These are phyloP conservation scores for Rotaria macrura DNA, from an alignment of 2,888 invertebrate species.

Conservation along the genomic window DNA sequence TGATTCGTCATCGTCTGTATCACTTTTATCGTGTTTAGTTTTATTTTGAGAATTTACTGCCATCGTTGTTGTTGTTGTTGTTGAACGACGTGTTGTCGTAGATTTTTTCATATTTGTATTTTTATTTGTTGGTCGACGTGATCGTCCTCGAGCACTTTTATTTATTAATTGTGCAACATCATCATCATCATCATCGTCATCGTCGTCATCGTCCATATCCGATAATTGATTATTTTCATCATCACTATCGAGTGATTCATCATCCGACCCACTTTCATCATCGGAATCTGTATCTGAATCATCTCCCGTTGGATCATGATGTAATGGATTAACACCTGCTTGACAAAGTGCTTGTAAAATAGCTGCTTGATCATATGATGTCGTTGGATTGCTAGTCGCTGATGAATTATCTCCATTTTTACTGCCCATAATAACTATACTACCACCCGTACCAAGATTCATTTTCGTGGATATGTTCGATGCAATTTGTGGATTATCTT, in stretches of 20 bases:
- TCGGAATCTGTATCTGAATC: not conserved
- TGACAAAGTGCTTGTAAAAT: not conserved
- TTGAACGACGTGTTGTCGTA: not conserved
- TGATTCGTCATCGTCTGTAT: not conserved
- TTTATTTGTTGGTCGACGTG: not conserved
- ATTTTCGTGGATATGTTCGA: not conserved
- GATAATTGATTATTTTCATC: not conserved
- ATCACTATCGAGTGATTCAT: not conserved
- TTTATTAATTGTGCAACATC: not conserved
- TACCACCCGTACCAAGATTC: not conserved
- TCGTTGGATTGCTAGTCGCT: not conserved
- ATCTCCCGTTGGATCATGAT: not conserved
- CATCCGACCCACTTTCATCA: not conserved
- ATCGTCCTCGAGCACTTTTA: not conserved
- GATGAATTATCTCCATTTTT: not conserved
- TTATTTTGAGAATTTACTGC: not conserved
- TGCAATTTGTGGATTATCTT: not conserved
- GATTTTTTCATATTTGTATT: not conserved
- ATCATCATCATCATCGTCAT: not conserved
- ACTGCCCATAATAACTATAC: not conserved
- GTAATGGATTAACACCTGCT: constrained; percentile 5
- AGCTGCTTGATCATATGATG: not conserved
- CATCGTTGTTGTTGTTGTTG: not conserved
- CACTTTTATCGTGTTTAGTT: not conserved
- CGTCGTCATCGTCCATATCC: not conserved